These are phyloP conservation scores for Centropus unirufus DNA, from an alignment of 2,113 vertebrate genomes.

Conservation along the genomic window DNA sequence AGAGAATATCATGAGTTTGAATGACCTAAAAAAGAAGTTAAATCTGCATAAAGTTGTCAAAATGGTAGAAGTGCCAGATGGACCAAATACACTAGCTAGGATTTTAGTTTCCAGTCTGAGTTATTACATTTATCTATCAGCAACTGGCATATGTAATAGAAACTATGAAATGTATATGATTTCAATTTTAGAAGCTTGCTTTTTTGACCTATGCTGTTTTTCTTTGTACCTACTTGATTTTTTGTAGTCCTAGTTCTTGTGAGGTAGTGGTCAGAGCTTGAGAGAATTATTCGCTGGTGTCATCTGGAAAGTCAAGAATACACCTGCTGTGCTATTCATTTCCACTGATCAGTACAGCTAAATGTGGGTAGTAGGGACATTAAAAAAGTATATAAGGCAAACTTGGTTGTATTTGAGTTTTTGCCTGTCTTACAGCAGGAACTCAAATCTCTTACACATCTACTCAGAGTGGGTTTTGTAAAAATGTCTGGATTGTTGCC, in stretches of 20 bases:
- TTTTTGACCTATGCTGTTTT: background rate
- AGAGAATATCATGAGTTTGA: constrained; percentile 21
- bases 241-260: background rate
- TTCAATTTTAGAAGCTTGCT: background rate
- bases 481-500: background rate
- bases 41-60: constrained; percentile 55
- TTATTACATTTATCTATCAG: background rate
- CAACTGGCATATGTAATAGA: background rate
- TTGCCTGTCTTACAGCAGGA: background rate
- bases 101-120: background rate
- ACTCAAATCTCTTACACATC: background rate
- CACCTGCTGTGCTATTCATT: background rate
- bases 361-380: background rate
- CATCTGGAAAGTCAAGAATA: background rate
- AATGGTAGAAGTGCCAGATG: constrained; percentile 42
- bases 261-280: background rate
- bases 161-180: background rate
- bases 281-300: background rate
- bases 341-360: background rate
- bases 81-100: background rate
- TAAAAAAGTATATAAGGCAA: background rate
- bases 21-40: constrained; percentile 42
- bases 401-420: background rate
- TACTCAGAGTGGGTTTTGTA: background rate
- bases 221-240: background rate